A percentile compares a stretch with the other conserved stretches of the same genome.
phyloP scores from a whole-genome alignment of 2,113 vertebrate genomes.

The Rousettus leschenaultii region DNA sequence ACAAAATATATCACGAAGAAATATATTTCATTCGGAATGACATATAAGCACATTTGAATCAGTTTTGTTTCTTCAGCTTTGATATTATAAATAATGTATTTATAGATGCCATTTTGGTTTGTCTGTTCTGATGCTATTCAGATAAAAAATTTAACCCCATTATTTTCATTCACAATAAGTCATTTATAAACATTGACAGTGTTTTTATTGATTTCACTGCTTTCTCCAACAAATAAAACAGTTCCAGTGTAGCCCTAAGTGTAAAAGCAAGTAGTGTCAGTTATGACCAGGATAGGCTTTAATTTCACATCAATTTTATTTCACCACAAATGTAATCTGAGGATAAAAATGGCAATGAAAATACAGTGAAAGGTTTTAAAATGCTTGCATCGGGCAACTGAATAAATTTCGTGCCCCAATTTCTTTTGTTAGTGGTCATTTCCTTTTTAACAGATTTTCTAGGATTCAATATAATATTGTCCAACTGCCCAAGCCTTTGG shows the following conservation, averaged over 20 bases:
- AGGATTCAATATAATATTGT: neutral
- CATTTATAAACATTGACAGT: slow-evolving; percentile 4
- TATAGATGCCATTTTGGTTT: neutral
- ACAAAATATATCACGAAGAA: neutral
- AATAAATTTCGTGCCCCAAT: neutral
- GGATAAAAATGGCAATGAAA: neutral
- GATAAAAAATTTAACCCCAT: slow-evolving; percentile 13
- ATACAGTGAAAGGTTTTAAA: neutral
- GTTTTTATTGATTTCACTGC: slow-evolving; percentile 19
- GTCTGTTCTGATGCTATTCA: neutral
- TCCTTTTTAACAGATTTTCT: neutral
- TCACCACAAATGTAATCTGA: neutral
- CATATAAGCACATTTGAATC: neutral
- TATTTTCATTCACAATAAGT: slow-evolving; percentile 26
- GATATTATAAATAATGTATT: slow-evolving; percentile 19
- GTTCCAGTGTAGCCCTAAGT: neutral
- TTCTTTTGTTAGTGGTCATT: neutral
- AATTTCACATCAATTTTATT: slow-evolving; percentile 14
- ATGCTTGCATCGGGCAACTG: neutral
- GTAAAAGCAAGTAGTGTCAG: neutral
- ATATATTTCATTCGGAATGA: neutral
- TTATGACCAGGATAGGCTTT: neutral
- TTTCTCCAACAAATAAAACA: neutral
- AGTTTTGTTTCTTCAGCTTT: slow-evolving; percentile 1
- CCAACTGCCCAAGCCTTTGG: neutral